Evolutionary conservation across 2,113 vertebrate genomes (phyloP), one percentile per base, ranked within the genome.

Genomic region (Benitochromis conjunctus): DNA sequence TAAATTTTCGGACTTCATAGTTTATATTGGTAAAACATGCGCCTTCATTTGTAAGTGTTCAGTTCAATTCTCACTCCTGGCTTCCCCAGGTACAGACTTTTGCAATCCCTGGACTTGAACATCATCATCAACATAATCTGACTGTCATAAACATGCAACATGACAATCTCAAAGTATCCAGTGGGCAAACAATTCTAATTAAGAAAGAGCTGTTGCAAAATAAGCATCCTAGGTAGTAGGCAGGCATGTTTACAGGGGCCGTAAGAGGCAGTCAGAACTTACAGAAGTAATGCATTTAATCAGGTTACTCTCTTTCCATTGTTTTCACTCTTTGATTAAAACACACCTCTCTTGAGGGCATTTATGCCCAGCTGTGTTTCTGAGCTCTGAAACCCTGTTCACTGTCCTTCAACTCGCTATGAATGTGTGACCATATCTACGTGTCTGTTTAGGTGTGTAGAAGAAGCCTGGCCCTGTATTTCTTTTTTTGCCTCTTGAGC

Each of bases 301-400:
- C 19, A 31, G 10, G n/a, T 83, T 55, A 24, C 5, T 60, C 38
- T 76, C 21, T 57, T 10, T 31, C 41, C 14, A 7, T 13, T 56
- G 10, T 83, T 64, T 83, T 77, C 55, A 31, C 60, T 71, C 21
- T 80, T 85, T 91, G 84, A 93, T 92, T 92, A 88, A 90, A 93
- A 69, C 48, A 80, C 5, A 26, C 21, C 69, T 93, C 86, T 83
- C 78, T 91, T 82, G n/a, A 83, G 91, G 90, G 58, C 89, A 81
- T 89, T 87, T 88, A 90, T 92, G 91, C 89, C 95, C 95, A 96
- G 94, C 91, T 94, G 95, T 94, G 95, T 91, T 86, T 89, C 87
- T 46, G 87, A 92, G 94, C 80, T 91, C 85, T 89, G 60, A 36
- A 76, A 83, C 80, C 69, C 69, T 83, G 82, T 86, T 88, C 88